Evolutionary conservation across 2,888 invertebrate genomes (phyloP), one percentile per base, ranked within the genome.

Genomic region (Actias luna): DNA sequence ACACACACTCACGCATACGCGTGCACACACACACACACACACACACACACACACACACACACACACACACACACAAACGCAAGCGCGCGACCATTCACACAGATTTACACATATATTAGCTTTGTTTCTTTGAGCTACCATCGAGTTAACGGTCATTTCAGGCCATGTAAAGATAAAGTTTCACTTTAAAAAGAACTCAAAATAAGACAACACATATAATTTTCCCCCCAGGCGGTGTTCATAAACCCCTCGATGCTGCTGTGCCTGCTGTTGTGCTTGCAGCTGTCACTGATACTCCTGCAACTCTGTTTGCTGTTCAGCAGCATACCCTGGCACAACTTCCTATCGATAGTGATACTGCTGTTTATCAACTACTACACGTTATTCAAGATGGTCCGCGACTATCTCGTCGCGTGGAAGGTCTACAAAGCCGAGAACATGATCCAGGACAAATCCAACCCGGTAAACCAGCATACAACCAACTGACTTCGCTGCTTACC

Each of bases 351-450:
- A 74, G 95, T 97, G 5, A 94, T 98, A 65, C 93, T 99, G 58
- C 94, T 98, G 39, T 96, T 98, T 79, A 97, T 97, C 68, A 99
- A 98, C 87, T 98, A 98, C 87, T 96, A 97, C 78, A 96, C 98
- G 0, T 93, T 99, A 57, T 99, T 98, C 84, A 98, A 98, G 88
- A 93, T 98, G 71, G 93, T 96, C 35, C 94, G 99, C 55, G 98
- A 98, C 85, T 97, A 96, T 80, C 90, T 98, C 5, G 95, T 99
- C 35, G 95, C 98, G 61, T 96, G 95, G 93, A 96, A 96, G 78
- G 95, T 98, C 14, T 97, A 98, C 78, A 94, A 94, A 74, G 94
- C 95, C 0, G 96, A 96, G 77, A 93, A 93, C 70, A 93, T 94
- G 80, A 94, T 95, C 79, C 95, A 95, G 75, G 95, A 95, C 67